Evolutionary conservation across 2,113 vertebrate species (phyloP), one percentile per base, ranked within the genome.

Genomic region (Halichoeres trimaculatus): DNA sequence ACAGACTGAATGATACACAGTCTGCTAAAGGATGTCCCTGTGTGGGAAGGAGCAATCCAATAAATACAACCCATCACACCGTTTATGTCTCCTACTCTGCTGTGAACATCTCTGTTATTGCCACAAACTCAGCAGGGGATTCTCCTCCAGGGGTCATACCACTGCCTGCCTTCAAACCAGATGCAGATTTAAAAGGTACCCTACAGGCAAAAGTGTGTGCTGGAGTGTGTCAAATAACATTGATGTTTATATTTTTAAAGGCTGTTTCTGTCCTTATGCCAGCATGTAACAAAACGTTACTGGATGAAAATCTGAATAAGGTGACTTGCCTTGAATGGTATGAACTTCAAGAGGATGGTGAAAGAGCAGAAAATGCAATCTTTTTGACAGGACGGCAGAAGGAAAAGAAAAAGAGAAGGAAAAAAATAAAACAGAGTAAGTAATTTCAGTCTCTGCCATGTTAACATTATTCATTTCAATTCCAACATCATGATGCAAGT

Each of bases 301-400:
- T 40, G 35, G 0, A 74, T 10, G 0, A 22, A 47, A 59, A 43
- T 3, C 1, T 57, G 0, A 20, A 50, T 0, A 61, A n/a, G 6
- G 30, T 0, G 9, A 68, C 17, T 22, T 95, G 92, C 40, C 57
- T 83, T 17, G 90, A 94, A 78, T 91, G 81, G 84, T 90, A 91
- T 10, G 56, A 88, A 53, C 38, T 92, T 36, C 66, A 56, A 62
- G 75, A 91, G 4, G 85, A 62, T 57, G 54, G 77, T 23, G 66
- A 36, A 3, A 73, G 36, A 36, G 60, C 76, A 53, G 19, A 13
- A 41, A 30, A 34, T n/a, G 83, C 85, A 5, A 74, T 73, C 13
- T 70, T 4, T 38, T 64, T 81, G 11, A 14, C 10, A 1, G 16
- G 5, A 16, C 51, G 8, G n/a, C 48, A 1, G 5, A 30, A 1